Percentiles rank a stretch among this genome's conserved stretches.
These are phyloP conservation scores for Eurosta solidaginis DNA, from an alignment of 1,140 invertebrate species.

Conservation along the genomic window DNA sequence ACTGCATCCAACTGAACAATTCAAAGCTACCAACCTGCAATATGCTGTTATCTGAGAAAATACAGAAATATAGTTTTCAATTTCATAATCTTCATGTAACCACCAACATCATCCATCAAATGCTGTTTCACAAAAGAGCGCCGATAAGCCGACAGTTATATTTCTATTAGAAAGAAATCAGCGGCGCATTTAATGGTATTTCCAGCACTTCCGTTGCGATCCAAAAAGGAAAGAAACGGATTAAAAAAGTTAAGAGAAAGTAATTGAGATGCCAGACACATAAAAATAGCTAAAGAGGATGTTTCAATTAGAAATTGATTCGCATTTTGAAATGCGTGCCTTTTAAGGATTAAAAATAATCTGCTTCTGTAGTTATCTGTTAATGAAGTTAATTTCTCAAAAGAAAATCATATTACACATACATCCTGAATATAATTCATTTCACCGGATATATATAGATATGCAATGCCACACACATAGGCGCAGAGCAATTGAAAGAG, in stretches of 20 bases:
- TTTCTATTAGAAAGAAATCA: slow-evolving; percentile 7
- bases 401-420: neutral
- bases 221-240: neutral
- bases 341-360: neutral
- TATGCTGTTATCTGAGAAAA: too few relatives aligned
- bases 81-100: neutral
- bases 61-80: neutral
- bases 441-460: slow-evolving; percentile 5
- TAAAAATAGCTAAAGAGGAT: neutral
- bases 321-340: neutral
- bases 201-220: neutral
- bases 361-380: neutral
- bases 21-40: too few relatives aligned
- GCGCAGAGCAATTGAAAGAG: neutral
- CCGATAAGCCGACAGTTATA: slow-evolving; percentile 13
- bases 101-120: neutral
- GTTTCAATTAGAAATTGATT: neutral
- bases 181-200: neutral
- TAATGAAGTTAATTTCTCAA: neutral
- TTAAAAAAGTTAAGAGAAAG: neutral
- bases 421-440: too few relatives aligned
- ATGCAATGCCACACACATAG: slow-evolving; percentile 23
- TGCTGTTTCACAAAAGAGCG: neutral
- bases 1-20: too few relatives aligned
- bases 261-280: neutral